Evolutionary conservation across 2,888 invertebrate genomes (phyloP).

Genomic region (Melitaea athalia): DNA sequence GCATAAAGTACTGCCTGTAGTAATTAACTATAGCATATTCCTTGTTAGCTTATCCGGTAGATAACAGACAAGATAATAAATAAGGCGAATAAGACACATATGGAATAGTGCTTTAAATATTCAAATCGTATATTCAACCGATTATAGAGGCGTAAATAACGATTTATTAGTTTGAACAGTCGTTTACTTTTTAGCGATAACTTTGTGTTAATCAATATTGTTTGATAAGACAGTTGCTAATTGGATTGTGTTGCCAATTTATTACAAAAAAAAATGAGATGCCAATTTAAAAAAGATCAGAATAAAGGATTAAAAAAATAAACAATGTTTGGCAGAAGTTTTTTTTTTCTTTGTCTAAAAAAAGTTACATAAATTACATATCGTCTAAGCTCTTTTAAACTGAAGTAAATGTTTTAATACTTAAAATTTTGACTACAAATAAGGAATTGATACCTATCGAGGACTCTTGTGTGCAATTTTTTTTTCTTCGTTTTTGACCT

Average conservation of each 20-base stretch:
- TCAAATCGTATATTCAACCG: conserved; percentile 35
- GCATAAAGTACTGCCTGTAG: conserved; percentile 78
- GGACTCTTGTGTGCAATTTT: too few species aligned
- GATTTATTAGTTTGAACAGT: conserved; percentile 21
- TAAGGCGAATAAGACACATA: conserved; percentile 57
- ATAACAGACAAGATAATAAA: conserved; percentile 54
- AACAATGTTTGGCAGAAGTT: too few species aligned
- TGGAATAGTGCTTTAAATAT: conserved; percentile 45
- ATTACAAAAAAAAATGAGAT: neutral
- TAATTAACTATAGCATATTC: conserved; percentile 70
- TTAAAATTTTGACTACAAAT: too few species aligned
- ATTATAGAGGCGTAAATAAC: conserved; percentile 30
- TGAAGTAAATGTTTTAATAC: too few species aligned
- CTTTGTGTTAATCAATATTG: neutral
- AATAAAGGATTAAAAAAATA: neutral
- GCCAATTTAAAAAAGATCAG: neutral
- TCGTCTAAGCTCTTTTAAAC: too few species aligned
- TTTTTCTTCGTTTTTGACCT: too few species aligned
- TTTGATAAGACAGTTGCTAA: neutral
- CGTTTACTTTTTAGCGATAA: conserved; percentile 2
- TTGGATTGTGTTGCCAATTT: neutral
- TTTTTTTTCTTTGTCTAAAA: too few species aligned
- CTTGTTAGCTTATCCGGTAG: conserved; percentile 57
- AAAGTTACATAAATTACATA: too few species aligned
- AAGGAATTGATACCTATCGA: too few species aligned